Base-by-base conservation (phyloP, 92 coral and sea anemone species). In the Umimayanthus kanabou region DNA sequence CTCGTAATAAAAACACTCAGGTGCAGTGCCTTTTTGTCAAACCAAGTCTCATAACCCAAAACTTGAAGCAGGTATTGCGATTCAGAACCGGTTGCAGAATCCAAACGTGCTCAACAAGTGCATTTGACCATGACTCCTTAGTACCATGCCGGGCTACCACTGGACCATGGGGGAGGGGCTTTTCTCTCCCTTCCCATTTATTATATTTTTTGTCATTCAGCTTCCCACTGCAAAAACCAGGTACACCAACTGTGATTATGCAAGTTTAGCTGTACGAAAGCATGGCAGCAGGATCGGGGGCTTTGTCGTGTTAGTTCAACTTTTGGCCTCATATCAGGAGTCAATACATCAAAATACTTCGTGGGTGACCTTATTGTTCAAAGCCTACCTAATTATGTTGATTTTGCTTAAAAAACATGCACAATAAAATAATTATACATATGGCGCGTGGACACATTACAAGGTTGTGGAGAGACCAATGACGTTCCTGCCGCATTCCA, bases 401-500 rank as follows among this genome's bases (percentile, higher is more conserved):
- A 83, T 83, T 70, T 45, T 70, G 84, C 84, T 55, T 11, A 80
- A 28, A 80, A 80, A 28, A 80, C 84, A 80, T 80, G 72, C 65
- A 72, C 78, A 69, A 69, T 43, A 10, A 69, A 75, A 39, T 47
- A 82, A 55, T 70, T 42, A 26, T 70, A 67, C 77, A 83, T 45
- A 83, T 43, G 42, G 28, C 87, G 87, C 87, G 87, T 83, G 87
- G 61, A 83, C 77, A 70, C 78, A 26, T 83, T 83, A 83, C 87
- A 43, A 83, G 29, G 64, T 26, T 69, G 39, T 10, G 73, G 40
- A 47, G 33, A 42, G 80, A 84, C 98, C 98, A 95, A 93, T 95
- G 84, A 79, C 82, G 23, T 42, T 82, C 18, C 77, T 25, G 88
- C 82, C 33, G 84, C 94, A 95, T 95, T 90, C 98, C 96, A 93